These are phyloP conservation scores for Drosophila villosipedis DNA, from an alignment of 2,888 invertebrate species.

Conservation along the genomic window DNA sequence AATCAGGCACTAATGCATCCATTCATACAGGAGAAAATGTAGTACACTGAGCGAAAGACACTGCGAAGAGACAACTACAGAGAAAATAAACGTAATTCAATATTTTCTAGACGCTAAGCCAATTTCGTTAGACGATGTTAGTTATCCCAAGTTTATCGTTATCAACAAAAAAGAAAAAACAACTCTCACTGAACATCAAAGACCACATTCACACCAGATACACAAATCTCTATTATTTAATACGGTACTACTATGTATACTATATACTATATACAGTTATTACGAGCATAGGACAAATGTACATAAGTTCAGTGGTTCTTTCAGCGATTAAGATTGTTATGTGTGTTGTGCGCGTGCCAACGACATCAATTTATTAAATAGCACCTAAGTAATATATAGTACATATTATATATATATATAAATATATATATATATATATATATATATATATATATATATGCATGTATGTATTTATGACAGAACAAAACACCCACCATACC, in stretches of 20 bases:
- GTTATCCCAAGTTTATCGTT: constrained; percentile 54
- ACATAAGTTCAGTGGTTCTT: constrained; percentile 58
- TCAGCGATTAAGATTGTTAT: constrained; percentile 48
- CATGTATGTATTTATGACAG: constrained; percentile 34
- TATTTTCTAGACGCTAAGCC: constrained; percentile 66
- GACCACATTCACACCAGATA: constrained; percentile 32
- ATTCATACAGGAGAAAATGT: constrained; percentile 97
- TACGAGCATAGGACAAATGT: constrained; percentile 41
- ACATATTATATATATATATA: constrained; percentile 19
- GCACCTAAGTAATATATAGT: constrained; percentile 37
- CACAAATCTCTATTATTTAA: constrained; percentile 25
- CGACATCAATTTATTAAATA: constrained; percentile 26
- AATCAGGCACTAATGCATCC: constrained; percentile 97
- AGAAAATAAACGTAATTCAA: constrained; percentile 67
- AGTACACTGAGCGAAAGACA: constrained; percentile 49
- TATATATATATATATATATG: constrained; percentile 6
- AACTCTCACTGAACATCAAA: constrained; percentile 35
- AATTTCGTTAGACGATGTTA: constrained; percentile 54
- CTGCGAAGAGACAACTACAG: not conserved
- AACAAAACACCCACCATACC: constrained; percentile 39
- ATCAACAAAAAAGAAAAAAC: constrained; percentile 25
- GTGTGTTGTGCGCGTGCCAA: constrained; percentile 49
- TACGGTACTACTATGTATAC: constrained; percentile 22
- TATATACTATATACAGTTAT: constrained; percentile 19
- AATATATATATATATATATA: constrained; percentile 5